Conservation (phyloP, 2,888 invertebrate genomes). For the Acronicta psi region DNA sequence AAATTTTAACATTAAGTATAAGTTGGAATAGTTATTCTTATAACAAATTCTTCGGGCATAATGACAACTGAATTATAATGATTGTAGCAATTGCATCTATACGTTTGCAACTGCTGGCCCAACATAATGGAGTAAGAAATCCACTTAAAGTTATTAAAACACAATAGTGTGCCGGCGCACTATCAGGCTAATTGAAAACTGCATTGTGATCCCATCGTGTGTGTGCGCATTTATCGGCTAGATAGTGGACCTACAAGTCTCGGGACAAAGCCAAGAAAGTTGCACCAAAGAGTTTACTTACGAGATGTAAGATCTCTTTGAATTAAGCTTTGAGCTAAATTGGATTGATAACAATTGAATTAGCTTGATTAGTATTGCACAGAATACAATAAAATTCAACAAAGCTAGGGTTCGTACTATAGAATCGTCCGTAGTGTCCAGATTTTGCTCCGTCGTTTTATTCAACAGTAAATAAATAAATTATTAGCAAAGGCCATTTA, state of each 20-base stretch:
- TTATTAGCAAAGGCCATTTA: too few species aligned
- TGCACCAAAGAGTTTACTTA: conserved; percentile 35
- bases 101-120: conserved; percentile 10
- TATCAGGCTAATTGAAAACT: conserved; percentile 82
- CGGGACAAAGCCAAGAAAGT: conserved; percentile 45
- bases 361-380: conserved; percentile 26
- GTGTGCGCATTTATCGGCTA: conserved; percentile 50
- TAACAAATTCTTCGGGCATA: too few species aligned
- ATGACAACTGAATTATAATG: background rate
- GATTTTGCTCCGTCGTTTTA: too few species aligned
- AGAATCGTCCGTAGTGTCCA: too few species aligned
- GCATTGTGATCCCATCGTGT: conserved; percentile 65
- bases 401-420: background rate
- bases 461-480: too few species aligned
- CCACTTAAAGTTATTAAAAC: conserved; percentile 83
- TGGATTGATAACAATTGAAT: conserved; percentile 17
- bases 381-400: background rate
- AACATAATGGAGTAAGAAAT: conserved; percentile 71
- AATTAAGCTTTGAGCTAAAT: conserved; percentile 26
- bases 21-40: too few species aligned
- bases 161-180: conserved; percentile 71
- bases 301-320: conserved; percentile 25
- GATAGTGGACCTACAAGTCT: conserved; percentile 35
- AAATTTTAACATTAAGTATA: too few species aligned
- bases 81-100: background rate